These are phyloP conservation scores for Clepsis dumicolana DNA, from an alignment of 2,888 invertebrate genomes.

Conservation along the genomic window DNA sequence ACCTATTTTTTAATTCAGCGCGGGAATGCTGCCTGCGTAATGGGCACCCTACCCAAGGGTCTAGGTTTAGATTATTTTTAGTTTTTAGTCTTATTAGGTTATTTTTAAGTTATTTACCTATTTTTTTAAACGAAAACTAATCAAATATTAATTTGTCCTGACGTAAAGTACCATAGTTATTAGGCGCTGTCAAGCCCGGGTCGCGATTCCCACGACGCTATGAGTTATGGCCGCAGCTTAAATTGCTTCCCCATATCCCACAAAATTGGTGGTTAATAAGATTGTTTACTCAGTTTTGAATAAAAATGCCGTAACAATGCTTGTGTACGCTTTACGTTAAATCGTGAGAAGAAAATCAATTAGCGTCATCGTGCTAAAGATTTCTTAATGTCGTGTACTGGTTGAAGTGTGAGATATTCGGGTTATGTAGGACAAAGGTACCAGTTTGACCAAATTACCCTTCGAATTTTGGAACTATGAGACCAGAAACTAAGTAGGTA, in stretches of 20 bases:
- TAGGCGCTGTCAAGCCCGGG: constrained; percentile 40
- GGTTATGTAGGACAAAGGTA: not conserved
- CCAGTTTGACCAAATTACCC: not conserved
- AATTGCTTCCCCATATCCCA: constrained; percentile 20
- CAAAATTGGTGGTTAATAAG: constrained; percentile 35
- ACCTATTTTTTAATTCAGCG: too few species aligned
- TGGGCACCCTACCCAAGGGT: too few species aligned
- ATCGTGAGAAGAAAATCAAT: constrained; percentile 31
- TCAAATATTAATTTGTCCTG: not conserved
- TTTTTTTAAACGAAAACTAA: not conserved
- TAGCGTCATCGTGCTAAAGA: constrained; percentile 26
- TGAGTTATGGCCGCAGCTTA: constrained; percentile 34
- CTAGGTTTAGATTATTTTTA: too few species aligned
- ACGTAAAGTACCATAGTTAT: constrained; percentile 32
- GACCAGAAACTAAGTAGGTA: not conserved
- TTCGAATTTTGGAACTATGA: not conserved
- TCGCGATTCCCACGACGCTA: constrained; percentile 40
- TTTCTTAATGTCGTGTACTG: not conserved
- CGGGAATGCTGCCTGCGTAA: too few species aligned
- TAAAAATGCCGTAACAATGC: constrained; percentile 30
- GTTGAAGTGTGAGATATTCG: constrained; percentile 7
- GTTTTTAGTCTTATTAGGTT: too few species aligned
- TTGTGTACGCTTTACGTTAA: not conserved
- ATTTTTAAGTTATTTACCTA: too few species aligned
- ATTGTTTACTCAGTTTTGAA: constrained; percentile 24